Conservation (phyloP, 2,797 vertebrate genomes). For the Ceyx erithaca region DNA sequence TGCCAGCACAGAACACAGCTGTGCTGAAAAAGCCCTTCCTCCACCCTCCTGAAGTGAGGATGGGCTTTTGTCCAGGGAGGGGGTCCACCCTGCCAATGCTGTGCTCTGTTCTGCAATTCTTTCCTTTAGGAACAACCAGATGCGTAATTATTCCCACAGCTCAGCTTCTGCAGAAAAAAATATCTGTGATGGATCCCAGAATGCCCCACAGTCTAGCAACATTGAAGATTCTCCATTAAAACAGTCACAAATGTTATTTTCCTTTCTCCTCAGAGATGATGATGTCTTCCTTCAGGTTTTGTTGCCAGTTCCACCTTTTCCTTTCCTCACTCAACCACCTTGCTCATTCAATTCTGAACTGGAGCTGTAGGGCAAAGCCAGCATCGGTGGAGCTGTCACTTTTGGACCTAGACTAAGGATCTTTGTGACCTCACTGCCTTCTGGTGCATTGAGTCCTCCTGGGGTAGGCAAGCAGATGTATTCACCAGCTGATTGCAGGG, state of each 20-base stretch:
- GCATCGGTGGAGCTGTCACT: background rate
- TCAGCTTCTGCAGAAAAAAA: background rate
- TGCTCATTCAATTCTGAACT: background rate
- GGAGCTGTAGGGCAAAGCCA: background rate
- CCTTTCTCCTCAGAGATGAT: background rate
- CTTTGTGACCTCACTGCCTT: background rate
- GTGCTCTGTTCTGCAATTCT: background rate
- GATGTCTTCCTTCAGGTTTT: background rate
- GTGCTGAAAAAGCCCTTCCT: background rate
- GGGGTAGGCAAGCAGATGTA: background rate
- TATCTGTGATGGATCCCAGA: background rate
- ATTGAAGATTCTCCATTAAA: background rate
- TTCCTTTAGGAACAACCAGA: background rate
- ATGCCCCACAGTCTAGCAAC: background rate
- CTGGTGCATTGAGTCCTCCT: background rate
- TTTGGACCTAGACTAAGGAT: background rate
- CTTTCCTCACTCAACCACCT: background rate
- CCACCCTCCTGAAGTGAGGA: background rate
- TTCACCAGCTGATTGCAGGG: background rate
- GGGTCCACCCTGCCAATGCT: background rate
- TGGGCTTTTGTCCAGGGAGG: background rate
- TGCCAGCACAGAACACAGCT: accelerated
- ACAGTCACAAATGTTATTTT: background rate
- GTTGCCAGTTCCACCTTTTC: background rate
- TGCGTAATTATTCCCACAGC: background rate